A percentile compares a stretch with the other conserved stretches of the same genome.
Evolutionary conservation across 2,888 invertebrate species (phyloP).

Genomic region (Baronia brevicornis): DNA sequence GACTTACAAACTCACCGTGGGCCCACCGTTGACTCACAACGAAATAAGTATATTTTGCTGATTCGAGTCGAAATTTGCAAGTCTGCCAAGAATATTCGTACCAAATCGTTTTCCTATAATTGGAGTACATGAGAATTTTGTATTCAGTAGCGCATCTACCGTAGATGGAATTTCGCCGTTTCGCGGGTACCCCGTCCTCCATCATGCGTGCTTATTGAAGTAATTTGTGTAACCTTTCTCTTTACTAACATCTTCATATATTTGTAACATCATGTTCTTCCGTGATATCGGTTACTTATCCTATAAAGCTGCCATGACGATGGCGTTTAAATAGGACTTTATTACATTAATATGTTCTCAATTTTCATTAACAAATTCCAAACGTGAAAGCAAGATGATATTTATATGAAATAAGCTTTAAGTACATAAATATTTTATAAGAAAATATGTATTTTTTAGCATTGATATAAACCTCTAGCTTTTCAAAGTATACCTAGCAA

Average conservation of each 20-base stretch:
- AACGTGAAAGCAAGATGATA: no score
- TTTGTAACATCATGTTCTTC: slow-evolving; percentile 9
- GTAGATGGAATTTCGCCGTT: slow-evolving; percentile 69
- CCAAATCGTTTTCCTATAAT: slow-evolving; percentile 76
- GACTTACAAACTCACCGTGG: slow-evolving; percentile 56
- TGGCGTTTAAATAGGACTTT: no score
- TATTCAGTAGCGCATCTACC: slow-evolving; percentile 72
- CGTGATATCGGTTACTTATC: no score
- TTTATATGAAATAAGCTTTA: no score
- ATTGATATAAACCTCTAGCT: no score
- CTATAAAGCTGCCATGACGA: no score
- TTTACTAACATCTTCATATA: slow-evolving; percentile 15
- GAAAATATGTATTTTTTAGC: no score
- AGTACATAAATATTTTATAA: no score
- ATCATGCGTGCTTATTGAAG: slow-evolving; percentile 72
- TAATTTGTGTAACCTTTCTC: slow-evolving; percentile 60
- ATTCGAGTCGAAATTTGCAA: slow-evolving; percentile 72
- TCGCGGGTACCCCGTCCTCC: slow-evolving; percentile 61
- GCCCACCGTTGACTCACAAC: slow-evolving; percentile 54
- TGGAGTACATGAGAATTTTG: slow-evolving; percentile 75
- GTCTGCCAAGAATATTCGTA: slow-evolving; percentile 75
- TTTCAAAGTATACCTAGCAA: no score
- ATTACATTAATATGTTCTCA: no score
- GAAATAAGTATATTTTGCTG: slow-evolving; percentile 74
- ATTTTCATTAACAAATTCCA: no score